Conservation (phyloP, 1,140 invertebrate species). For the Calycopis cecrops region DNA sequence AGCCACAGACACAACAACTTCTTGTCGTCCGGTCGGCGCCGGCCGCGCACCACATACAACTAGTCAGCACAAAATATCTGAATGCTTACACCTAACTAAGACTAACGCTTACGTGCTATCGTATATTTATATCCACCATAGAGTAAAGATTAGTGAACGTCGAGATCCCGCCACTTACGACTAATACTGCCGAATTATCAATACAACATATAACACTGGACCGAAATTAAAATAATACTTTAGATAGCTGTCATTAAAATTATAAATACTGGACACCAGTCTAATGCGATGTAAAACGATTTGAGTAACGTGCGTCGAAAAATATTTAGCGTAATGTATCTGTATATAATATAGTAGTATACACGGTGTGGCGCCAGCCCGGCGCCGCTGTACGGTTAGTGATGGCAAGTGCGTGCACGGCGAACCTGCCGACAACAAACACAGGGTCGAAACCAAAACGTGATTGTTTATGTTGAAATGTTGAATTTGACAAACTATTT, state of each 20-base stretch:
- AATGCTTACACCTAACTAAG: constrained; percentile 56
- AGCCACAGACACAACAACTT: not conserved
- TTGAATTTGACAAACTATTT: too few species aligned
- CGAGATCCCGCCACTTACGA: constrained; percentile 55
- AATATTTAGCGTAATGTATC: constrained; percentile 2
- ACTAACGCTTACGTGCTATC: constrained; percentile 54
- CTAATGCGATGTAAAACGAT: constrained; percentile 8
- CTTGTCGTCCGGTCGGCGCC: constrained; percentile 8
- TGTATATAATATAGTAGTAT: constrained; percentile 45
- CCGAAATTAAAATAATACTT: constrained; percentile 38
- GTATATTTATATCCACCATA: constrained; percentile 69
- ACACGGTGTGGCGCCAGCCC: constrained; percentile 51
- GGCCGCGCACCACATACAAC: constrained; percentile 32
- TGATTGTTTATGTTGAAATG: too few species aligned
- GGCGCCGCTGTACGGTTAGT: constrained; percentile 31
- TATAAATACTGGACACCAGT: constrained; percentile 9
- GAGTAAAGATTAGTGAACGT: constrained; percentile 52
- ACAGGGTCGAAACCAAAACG: too few species aligned
- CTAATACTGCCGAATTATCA: constrained; percentile 65
- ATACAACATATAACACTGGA: constrained; percentile 31
- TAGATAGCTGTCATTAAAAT: constrained; percentile 13
- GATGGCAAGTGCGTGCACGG: constrained; percentile 50
- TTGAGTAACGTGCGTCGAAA: constrained; percentile 6
- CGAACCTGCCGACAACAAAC: not conserved
- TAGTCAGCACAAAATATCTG: constrained; percentile 59